Conservation (phyloP, 37 sponge, comb jelly and placozoan genomes). For the Oscarella lobularis region DNA sequence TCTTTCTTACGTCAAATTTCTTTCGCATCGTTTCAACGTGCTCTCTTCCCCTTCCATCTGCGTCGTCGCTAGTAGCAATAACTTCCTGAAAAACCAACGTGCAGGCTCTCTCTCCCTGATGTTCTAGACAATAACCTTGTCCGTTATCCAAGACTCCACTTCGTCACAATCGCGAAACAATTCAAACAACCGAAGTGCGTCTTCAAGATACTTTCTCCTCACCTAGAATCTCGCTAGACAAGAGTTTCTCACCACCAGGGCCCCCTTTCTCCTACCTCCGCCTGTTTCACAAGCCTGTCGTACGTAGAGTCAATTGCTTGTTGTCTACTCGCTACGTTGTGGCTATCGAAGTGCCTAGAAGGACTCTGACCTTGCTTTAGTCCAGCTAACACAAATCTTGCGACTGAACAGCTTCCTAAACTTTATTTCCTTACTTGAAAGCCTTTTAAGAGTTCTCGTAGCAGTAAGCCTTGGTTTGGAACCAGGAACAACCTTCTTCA, state of each 20-base stretch:
- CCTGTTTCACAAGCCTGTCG: conserved; percentile 27
- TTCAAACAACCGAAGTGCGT: conserved; percentile 54
- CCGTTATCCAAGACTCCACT: conserved; percentile 71
- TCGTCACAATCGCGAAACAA: conserved; percentile 77
- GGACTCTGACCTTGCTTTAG: background rate
- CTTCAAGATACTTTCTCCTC: conserved; percentile 40
- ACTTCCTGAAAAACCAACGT: too few relatives aligned
- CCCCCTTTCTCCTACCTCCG: conserved; percentile 38
- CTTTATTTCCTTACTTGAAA: background rate
- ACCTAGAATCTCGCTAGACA: too few relatives aligned
- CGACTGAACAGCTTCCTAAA: too few relatives aligned
- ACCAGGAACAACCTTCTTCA: conserved; percentile 4
- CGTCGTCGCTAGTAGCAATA: too few relatives aligned
- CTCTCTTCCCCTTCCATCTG: conserved; percentile 55
- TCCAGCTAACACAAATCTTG: background rate
- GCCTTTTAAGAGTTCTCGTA: background rate
- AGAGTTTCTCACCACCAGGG: too few relatives aligned
- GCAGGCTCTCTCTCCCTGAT: too few relatives aligned
- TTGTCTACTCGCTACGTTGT: conserved; percentile 48
- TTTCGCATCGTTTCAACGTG: conserved; percentile 80
- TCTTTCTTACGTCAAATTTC: conserved; percentile 64
- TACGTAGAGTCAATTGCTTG: conserved; percentile 51
- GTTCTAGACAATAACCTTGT: conserved; percentile 35
- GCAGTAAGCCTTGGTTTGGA: background rate
- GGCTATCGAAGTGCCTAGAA: background rate